Base-by-base conservation (phyloP, 2,113 vertebrate species). In the Meriones unguiculatus region DNA sequence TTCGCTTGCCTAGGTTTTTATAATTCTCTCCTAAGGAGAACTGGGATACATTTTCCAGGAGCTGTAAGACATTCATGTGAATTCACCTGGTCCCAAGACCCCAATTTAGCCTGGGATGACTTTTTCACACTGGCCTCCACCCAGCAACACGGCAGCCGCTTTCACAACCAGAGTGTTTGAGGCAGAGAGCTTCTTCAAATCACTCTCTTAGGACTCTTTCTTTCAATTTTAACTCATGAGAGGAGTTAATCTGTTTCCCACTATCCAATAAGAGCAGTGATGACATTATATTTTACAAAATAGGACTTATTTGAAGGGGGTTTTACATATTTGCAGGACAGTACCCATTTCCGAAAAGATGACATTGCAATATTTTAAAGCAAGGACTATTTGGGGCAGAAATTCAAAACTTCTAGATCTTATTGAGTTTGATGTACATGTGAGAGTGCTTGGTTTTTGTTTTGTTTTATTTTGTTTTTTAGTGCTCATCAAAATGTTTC, bases 331-430 rank as follows among this genome's bases (percentile, higher is more conserved):
- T 59, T 93, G 2, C 41, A 89, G 78, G 87, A 89, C 57, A 80
- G 50, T 35, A 90, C 62, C n/a, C 25, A 78, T 88, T 94, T 90
- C 75, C 22, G 41, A 78, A 78, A 57, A 35, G 46, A 84, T 93
- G 94, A 92, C 80, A 73, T 41, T 87, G 46, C n/a, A 69, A 35
- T 81, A 96, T 96, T 96, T 96, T 52, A 80, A 65, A 96, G 87
- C 13, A 95, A 84, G 18, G 96, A 35, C 76, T 95, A 75, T 90
- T 95, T 72, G 41, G 84, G 94, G 24, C 80, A 96, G 50, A 41
- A 89, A 95, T 96, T 96, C 86, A 95, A 87, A 95, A 70, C 52
- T 90, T 54, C 8, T 76, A 80, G 84, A 93, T 59, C 41, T 54
- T 92, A 87, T 87, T 85, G 75, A 91, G 18, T 35, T 64, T 62